Evolutionary conservation across 2,797 vertebrate species (phyloP).

Genomic region (Cynodonichthys magdalenae): DNA sequence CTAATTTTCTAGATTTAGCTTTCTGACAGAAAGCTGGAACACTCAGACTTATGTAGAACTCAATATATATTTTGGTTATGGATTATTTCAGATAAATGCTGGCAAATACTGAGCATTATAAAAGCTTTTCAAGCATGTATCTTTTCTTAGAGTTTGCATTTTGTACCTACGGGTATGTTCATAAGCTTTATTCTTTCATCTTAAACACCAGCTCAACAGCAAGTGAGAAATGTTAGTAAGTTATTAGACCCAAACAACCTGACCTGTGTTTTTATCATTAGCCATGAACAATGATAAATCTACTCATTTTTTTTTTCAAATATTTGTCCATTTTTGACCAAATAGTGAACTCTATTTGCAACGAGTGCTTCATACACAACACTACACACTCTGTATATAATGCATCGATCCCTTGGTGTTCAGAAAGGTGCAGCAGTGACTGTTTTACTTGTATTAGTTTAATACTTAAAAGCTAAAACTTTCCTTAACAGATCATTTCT

Average conservation of each 20-base stretch:
- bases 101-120: neutral
- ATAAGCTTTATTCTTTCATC: no score
- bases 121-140: neutral
- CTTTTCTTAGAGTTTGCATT: neutral
- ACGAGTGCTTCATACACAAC: slow-evolving; percentile 21
- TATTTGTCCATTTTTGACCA: neutral
- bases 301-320: no score
- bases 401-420: slow-evolving; percentile 9
- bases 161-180: no score
- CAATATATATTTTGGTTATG: slow-evolving; percentile 2
- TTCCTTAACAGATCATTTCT: neutral
- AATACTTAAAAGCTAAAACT: slow-evolving; percentile 11
- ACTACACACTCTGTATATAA: neutral
- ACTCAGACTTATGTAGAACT: slow-evolving; percentile 4
- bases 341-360: neutral
- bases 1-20: neutral
- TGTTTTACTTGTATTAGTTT: slow-evolving; percentile 5
- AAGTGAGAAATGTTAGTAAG: no score
- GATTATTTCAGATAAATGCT: neutral
- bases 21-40: neutral
- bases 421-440: slow-evolving; percentile 17
- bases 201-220: no score
- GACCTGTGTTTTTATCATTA: no score
- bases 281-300: no score
- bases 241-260: no score